Base-by-base conservation (phyloP, 2,113 vertebrate genomes). In the Silurus glanis region DNA sequence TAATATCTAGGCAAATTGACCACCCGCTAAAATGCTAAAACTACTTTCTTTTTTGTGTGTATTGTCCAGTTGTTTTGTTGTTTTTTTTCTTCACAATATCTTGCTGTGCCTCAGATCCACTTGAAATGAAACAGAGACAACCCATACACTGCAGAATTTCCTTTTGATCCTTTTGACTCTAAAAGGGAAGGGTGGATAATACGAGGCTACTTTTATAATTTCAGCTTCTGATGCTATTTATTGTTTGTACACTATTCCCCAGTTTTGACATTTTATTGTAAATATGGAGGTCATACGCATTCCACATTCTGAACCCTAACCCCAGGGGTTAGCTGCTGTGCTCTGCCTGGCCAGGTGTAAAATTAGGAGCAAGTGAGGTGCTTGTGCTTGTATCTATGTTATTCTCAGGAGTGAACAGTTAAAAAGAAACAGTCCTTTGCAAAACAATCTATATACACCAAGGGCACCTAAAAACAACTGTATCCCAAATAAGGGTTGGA, bases 331-430 rank as follows among this genome's bases (percentile, higher is more conserved):
- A 92, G 91, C 85, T 12, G 82, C 85, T 93, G 92, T 93, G 89
- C 92, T 93, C 92, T 93, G 92, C 92, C 91, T 92, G 93, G 91
- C 92, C 92, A 89, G 92, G 92, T 94, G 93, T 93, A 93, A 94
- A 93, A 93, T 93, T 91, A 93, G 91, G 92, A 93, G 92, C 91
- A 93, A 93, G 93, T 91, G 91, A 92, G 91, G 91, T 90, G 88
- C 92, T 93, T 89, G 88, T 93, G n/a, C n/a, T n/a, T n/a, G n/a
- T n/a, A 90, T 90, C 83, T 83, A 87, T 89, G 0, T 25, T 83
- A 92, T 90, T 93, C 91, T 92, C 89, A 13, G 78, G 91, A 90
- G 92, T 93, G 91, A 95, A 94, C 94, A 93, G 91, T 93, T 89
- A 92, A 64, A 64, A 83, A 93, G 92, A 92, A 90, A 92, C 90